Conservation (phyloP, 2,888 invertebrate genomes). For the Coenonympha glycerion region DNA sequence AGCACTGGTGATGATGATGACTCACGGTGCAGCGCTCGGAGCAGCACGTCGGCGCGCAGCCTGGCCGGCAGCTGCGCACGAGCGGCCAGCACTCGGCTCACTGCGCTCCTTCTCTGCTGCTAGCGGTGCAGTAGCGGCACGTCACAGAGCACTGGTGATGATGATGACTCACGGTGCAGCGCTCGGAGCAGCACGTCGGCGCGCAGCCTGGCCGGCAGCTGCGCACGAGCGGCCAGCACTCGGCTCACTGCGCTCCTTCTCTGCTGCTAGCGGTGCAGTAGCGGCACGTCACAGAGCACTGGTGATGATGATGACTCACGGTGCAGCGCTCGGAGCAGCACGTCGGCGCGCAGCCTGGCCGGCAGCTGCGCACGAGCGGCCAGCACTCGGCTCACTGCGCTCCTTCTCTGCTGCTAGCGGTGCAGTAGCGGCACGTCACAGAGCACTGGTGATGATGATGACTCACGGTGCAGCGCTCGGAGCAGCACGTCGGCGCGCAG, state of each 20-base stretch:
- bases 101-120: slow-evolving; percentile 21
- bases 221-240: slow-evolving; percentile 16
- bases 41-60: slow-evolving; percentile 33
- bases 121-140: too few relatives aligned
- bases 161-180: slow-evolving; percentile 34
- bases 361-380: slow-evolving; percentile 11
- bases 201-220: slow-evolving; percentile 24
- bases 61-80: slow-evolving; percentile 16
- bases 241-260: slow-evolving; percentile 26
- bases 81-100: slow-evolving; percentile 23
- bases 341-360: slow-evolving; percentile 30
- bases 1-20: too few relatives aligned
- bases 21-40: slow-evolving; percentile 37
- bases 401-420: slow-evolving; percentile 22
- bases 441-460: too few relatives aligned
- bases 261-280: too few relatives aligned
- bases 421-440: too few relatives aligned
- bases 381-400: slow-evolving; percentile 24
- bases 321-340: slow-evolving; percentile 37
- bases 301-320: slow-evolving; percentile 31
- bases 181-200: slow-evolving; percentile 35
- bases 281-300: too few relatives aligned
- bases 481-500: slow-evolving; percentile 35
- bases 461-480: slow-evolving; percentile 37
- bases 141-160: too few relatives aligned